Percentiles rank a stretch among this genome's conserved stretches.
Conservation (phyloP, 2,888 invertebrate species). For the Dasypolia templi region DNA sequence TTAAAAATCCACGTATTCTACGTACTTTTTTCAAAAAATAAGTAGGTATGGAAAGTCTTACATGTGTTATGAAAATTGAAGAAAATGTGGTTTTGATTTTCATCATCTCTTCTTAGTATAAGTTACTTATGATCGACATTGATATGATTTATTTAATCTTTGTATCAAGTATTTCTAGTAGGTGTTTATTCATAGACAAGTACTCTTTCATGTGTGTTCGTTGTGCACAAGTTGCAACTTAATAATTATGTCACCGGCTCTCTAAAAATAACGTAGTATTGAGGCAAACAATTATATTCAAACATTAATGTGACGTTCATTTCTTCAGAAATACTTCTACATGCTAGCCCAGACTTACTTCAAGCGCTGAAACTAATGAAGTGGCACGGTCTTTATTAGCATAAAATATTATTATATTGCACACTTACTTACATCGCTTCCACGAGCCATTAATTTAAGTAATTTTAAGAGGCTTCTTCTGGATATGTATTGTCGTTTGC, state of each 20-base stretch:
- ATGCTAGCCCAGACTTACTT: conserved; percentile 60
- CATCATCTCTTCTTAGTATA: not conserved
- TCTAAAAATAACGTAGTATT: not conserved
- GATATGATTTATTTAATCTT: too few relatives aligned
- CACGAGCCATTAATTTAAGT: conserved; percentile 24
- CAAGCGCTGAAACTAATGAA: conserved; percentile 68
- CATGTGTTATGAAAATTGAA: not conserved
- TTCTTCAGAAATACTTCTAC: conserved; percentile 58
- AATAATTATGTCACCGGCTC: not conserved
- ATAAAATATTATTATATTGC: conserved; percentile 65
- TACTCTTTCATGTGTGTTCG: not conserved
- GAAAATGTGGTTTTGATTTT: not conserved
- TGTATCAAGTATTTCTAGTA: not conserved
- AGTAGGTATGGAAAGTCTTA: too few relatives aligned
- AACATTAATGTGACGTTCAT: conserved; percentile 61
- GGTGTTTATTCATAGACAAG: not conserved
- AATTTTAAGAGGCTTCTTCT: conserved; percentile 16
- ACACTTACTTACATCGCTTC: conserved; percentile 20
- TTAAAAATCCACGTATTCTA: too few relatives aligned
- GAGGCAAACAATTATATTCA: conserved; percentile 32
- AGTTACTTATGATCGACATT: not conserved
- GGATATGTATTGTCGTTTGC: not conserved
- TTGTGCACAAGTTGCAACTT: not conserved
- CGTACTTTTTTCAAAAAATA: not conserved
- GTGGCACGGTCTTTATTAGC: conserved; percentile 61